phyloP scores from a whole-genome alignment of 2,888 invertebrate species.

The Mesorhabditis belari region DNA sequence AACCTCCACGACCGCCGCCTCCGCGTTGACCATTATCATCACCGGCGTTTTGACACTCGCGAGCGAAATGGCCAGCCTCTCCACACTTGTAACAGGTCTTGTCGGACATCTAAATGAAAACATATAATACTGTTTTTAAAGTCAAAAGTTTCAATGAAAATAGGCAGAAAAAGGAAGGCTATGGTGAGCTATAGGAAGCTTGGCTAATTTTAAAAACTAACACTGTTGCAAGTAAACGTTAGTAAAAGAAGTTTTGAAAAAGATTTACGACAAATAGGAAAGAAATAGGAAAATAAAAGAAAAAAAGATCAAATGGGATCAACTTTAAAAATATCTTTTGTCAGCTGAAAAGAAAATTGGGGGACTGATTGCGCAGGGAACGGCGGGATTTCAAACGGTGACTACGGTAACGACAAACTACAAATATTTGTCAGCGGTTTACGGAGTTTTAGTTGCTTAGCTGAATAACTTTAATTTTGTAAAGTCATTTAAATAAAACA shows the following conservation, averaged over 20 bases:
- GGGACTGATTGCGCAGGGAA: too few relatives aligned
- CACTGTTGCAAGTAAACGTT: too few relatives aligned
- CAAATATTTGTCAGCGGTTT: too few relatives aligned
- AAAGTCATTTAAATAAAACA: too few relatives aligned
- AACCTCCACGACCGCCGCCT: slow-evolving; percentile 13
- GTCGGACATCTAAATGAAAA: slow-evolving; percentile 44
- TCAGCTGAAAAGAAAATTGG: too few relatives aligned
- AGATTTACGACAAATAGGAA: too few relatives aligned
- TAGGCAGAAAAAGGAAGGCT: neutral
- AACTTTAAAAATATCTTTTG: too few relatives aligned
- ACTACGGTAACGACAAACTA: too few relatives aligned
- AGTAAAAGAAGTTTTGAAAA: too few relatives aligned
- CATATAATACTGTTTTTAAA: slow-evolving; percentile 17
- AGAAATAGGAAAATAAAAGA: too few relatives aligned
- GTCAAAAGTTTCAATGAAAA: neutral
- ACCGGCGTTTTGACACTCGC: slow-evolving; percentile 26
- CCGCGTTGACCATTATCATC: slow-evolving; percentile 11
- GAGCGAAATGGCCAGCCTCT: slow-evolving; percentile 13
- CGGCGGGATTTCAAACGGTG: too few relatives aligned
- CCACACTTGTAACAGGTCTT: slow-evolving; percentile 18
- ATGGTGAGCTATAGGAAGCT: neutral
- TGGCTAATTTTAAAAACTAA: neutral
- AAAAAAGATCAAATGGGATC: too few relatives aligned
- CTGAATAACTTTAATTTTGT: slow-evolving; percentile 2
- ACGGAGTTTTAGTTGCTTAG: neutral